Conservation (phyloP, 2,113 vertebrate genomes). For the Dendrocopos noguchii region DNA sequence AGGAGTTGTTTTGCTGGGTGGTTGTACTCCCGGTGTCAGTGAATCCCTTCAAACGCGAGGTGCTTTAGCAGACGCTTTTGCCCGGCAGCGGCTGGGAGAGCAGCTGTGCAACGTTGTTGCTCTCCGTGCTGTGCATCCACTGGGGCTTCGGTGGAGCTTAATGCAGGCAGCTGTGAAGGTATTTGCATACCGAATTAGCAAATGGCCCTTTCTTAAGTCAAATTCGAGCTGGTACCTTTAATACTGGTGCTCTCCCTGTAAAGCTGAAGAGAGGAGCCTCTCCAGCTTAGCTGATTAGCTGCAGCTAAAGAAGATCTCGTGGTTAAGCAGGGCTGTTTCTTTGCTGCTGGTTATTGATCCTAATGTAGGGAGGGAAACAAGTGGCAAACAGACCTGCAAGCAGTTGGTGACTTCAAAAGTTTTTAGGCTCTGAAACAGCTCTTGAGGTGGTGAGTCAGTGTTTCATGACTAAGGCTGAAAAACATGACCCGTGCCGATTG, state of each 20-base stretch:
- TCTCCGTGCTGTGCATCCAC: neutral
- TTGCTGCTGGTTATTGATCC: neutral
- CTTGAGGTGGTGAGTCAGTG: neutral
- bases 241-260: neutral
- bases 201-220: neutral
- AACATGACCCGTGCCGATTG: neutral
- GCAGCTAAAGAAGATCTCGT: neutral
- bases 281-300: neutral
- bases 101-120: neutral
- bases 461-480: neutral
- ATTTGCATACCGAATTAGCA: neutral
- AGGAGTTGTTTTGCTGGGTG: neutral
- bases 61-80: neutral
- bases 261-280: neutral
- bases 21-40: neutral
- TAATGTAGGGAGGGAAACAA: neutral
- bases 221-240: constrained; percentile 16
- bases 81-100: neutral
- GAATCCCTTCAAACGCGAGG: neutral
- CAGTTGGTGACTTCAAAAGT: neutral
- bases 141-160: neutral
- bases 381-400: neutral
- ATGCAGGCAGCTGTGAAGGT: neutral
- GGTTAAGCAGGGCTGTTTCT: neutral
- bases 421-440: neutral